Evolutionary conservation across 2,797 vertebrate species (phyloP), one percentile per base, ranked within the genome.

Genomic region (Streptopelia turtur): DNA sequence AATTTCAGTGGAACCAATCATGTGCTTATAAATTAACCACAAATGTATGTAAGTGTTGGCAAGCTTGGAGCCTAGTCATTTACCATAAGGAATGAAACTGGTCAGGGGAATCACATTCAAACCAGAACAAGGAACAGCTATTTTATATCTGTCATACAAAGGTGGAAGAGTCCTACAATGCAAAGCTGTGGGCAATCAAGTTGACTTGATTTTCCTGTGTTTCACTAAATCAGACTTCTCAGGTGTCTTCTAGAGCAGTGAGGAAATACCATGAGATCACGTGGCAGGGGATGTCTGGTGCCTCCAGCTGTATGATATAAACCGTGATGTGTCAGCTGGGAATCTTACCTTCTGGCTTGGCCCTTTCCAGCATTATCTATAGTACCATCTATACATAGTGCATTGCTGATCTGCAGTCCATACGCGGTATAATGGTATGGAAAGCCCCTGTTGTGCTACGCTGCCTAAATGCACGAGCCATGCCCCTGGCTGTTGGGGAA

Each of bases 381-480:
- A 10, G 39, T 43, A 47, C 41, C 50, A 49, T 16, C 61, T 57
- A 7, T 12, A 53, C 5, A 22, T 13, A 70, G 5, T 65, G 24
- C 30, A 13, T 18, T 4, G 2, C 43, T 63, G 71, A 25, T 28
- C 60, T 17, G 23, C 18, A 57, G 22, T n/a, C 76, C 50, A 5
- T 45, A 72, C 13, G 5, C 0, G 0, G 22, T 35, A 4, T 45
- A 17, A 43, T 0, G 7, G 37, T 11, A 7, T 5, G 41, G 50
- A 71, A 91, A 89, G 17, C 30, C 59, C 24, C 28, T 13, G 27
- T 35, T 61, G 22, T 76, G 86, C 69, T 71, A 18, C 5, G 3
- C 4, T 9, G 33, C 37, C 50, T 27, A 16, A 59, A 52, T 7
- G 52, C 30, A 55, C 0, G 3, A 43, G 52, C 35, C 7, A 1